Evolutionary conservation across 2,888 invertebrate genomes (phyloP), one percentile per base, ranked within the genome.

Genomic region (Cryptus viduatorius): DNA sequence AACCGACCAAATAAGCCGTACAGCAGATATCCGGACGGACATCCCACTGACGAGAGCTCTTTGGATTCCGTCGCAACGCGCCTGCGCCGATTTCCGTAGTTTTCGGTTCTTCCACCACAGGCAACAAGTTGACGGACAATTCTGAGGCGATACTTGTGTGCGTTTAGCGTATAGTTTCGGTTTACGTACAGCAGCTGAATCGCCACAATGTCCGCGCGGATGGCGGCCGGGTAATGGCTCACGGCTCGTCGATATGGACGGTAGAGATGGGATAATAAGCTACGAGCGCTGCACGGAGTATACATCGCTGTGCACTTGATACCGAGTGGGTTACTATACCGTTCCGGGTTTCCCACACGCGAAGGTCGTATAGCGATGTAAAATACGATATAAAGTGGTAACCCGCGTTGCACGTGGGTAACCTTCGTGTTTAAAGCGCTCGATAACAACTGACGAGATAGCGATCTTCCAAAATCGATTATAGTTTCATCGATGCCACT

Each of bases 291-390:
- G 48, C 73, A 46, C 61, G 29, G 44, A 42, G 61, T 61, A 29
- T 12, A 75, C 24, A 64, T 7, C 19, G 19, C 48, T 50, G 46
- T 75, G 48, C 48, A 75, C 48, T 69, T 53, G 69, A 69, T 31
- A 50, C 31, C 16, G 31, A n/a, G 31, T 50, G 2, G 29, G 29
- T n/a, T 3, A 7, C 24, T 46, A 12, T 44, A 24, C 14, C 44
- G 19, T 14, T 64, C 29, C 72, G 24, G 24, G 50, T 48, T 82
- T 82, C 78, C 42, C 67, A 79, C 75, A 64, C 75, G 82, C 83
- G 84, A 87, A 83, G 86, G 86, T 86, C 86, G 84, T 76, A 50
- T 56, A 24, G 67, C 79, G 71, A 85, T 79, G 75, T 71, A 14
- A 53, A 68, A 31, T 42, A 79, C 81, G 72, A 80, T 76, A 68